phyloP scores from a whole-genome alignment of 2,888 invertebrate genomes.

The Toxonevra muliebris region DNA sequence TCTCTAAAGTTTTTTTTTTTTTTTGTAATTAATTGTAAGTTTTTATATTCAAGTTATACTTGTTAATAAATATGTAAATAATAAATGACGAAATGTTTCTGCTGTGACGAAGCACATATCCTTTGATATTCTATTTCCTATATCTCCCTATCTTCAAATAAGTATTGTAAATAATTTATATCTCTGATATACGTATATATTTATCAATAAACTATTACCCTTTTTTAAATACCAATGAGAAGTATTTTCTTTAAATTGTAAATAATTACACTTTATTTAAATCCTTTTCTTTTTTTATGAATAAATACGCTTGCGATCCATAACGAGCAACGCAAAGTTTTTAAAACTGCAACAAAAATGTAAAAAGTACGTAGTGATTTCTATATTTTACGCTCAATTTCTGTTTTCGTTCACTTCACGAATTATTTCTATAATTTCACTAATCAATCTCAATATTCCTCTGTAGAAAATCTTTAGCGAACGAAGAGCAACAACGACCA shows the following conservation, averaged over 20 bases:
- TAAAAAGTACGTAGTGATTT: slow-evolving; percentile 42
- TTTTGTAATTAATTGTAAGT: too few species aligned
- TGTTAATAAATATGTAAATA: too few species aligned
- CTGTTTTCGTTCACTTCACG: background rate
- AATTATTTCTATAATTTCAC: background rate
- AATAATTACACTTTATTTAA: slow-evolving; percentile 10
- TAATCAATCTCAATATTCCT: background rate
- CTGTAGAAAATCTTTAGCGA: slow-evolving; percentile 1
- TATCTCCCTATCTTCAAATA: too few species aligned
- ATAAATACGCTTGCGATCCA: slow-evolving; percentile 31
- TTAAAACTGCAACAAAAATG: slow-evolving; percentile 37
- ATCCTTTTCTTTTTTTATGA: slow-evolving; percentile 14
- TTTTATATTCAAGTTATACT: too few species aligned
- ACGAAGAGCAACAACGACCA: slow-evolving; percentile 44
- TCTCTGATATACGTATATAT: slow-evolving; percentile 1
- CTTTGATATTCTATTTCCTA: too few species aligned
- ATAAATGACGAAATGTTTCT: too few species aligned
- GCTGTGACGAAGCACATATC: too few species aligned
- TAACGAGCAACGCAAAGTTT: slow-evolving; percentile 36
- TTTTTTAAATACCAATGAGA: too few species aligned
- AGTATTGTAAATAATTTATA: too few species aligned
- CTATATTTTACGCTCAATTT: background rate
- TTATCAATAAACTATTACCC: slow-evolving; percentile 22
- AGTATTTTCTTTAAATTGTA: slow-evolving; percentile 4
- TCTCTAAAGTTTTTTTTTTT: background rate